These are phyloP conservation scores for Clistopyga incitator DNA, from an alignment of 2,888 invertebrate species.

Conservation along the genomic window DNA sequence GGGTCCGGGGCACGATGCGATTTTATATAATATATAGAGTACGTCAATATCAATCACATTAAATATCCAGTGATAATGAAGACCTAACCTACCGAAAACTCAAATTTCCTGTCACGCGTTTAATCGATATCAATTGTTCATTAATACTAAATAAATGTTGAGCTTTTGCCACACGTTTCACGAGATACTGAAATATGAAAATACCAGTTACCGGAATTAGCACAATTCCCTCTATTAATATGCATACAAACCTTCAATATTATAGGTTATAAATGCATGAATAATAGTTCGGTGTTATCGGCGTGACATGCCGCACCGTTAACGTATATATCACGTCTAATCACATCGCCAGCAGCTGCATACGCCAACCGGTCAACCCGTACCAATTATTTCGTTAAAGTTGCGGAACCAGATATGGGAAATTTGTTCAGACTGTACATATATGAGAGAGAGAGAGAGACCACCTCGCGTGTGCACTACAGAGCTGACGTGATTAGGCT, in stretches of 20 bases:
- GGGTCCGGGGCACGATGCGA: too few species aligned
- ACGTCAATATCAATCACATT: too few species aligned
- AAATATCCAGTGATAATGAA: background rate
- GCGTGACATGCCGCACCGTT: slow-evolving; percentile 49
- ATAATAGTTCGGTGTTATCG: slow-evolving; percentile 32
- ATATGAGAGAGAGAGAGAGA: background rate
- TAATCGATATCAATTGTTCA: background rate
- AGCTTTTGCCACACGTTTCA: background rate
- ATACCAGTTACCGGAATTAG: background rate
- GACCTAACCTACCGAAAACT: background rate
- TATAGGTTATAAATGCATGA: slow-evolving; percentile 51
- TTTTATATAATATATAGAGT: too few species aligned
- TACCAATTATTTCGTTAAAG: slow-evolving; percentile 65
- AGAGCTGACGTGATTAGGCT: slow-evolving; percentile 51
- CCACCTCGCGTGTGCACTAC: slow-evolving; percentile 34
- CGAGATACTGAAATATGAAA: slow-evolving; percentile 1
- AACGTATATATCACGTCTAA: slow-evolving; percentile 58
- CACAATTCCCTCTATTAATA: slow-evolving; percentile 8
- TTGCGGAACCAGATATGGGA: slow-evolving; percentile 57
- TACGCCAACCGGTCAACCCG: slow-evolving; percentile 49
- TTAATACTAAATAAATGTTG: background rate
- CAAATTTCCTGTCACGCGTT: background rate
- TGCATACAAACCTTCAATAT: slow-evolving; percentile 17
- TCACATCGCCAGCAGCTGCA: slow-evolving; percentile 48
- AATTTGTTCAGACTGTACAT: slow-evolving; percentile 49